Percentiles rank a stretch among this genome's conserved stretches.
Evolutionary conservation across 2,113 vertebrate genomes (phyloP).

Genomic region (Sakesphorus luctuosus): DNA sequence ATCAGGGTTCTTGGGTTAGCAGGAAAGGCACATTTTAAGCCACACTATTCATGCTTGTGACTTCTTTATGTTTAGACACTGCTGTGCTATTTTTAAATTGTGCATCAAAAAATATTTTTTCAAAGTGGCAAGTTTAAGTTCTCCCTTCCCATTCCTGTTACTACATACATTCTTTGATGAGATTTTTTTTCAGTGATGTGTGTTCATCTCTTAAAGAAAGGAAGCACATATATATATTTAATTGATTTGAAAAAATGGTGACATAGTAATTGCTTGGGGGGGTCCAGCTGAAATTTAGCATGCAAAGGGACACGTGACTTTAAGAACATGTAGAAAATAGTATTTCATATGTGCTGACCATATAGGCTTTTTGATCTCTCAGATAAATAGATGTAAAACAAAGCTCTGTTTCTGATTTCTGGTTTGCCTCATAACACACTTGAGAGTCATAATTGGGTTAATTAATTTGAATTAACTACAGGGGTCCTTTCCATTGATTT

Average conservation of each 20-base stretch:
- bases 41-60: background rate
- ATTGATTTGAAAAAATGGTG: background rate
- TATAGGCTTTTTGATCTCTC: background rate
- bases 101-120: background rate
- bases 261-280: background rate
- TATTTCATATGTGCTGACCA: background rate
- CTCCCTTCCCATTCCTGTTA: background rate
- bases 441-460: background rate
- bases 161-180: background rate
- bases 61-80: background rate
- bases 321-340: background rate
- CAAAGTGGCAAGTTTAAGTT: background rate
- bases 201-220: background rate
- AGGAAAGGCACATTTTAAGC: background rate
- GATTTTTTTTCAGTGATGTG: background rate
- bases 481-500: constrained; percentile 24
- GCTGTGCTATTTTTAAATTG: background rate
- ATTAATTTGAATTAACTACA: constrained; percentile 47
- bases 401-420: background rate
- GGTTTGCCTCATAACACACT: background rate
- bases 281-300: background rate
- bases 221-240: background rate
- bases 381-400: background rate
- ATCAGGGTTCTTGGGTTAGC: background rate
- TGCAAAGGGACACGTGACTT: background rate